phyloP scores from a whole-genome alignment of 2,113 vertebrate species.

The Chaenogobius annularis region DNA sequence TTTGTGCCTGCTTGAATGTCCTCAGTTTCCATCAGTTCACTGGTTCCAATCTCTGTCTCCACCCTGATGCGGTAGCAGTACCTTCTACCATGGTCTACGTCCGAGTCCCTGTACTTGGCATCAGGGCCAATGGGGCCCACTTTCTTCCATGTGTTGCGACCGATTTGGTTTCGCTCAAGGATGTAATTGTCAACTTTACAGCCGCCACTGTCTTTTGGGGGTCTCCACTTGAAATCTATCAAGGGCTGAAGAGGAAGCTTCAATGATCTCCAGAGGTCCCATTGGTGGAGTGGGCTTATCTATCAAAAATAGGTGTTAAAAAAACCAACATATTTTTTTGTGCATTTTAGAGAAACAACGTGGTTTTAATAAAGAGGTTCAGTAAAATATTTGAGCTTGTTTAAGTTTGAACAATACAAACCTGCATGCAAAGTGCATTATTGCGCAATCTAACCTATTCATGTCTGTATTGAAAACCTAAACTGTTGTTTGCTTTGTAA shows the following conservation, averaged over 20 bases:
- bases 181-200: slow-evolving; percentile 79
- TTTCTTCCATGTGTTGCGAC: slow-evolving; percentile 85
- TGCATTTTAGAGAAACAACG: neutral
- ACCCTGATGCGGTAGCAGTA: slow-evolving; percentile 88
- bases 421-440: neutral
- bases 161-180: slow-evolving; percentile 84
- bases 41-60: slow-evolving; percentile 79
- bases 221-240: slow-evolving; percentile 83
- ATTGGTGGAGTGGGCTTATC: slow-evolving; percentile 86
- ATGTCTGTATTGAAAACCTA: neutral
- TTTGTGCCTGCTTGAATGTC: slow-evolving; percentile 84
- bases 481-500: too few species aligned
- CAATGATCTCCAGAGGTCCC: slow-evolving; percentile 84
- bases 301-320: slow-evolving; percentile 32
- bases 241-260: slow-evolving; percentile 64
- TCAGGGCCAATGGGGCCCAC: slow-evolving; percentile 76
- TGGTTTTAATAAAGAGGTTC: neutral
- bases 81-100: slow-evolving; percentile 83
- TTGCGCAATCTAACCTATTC: neutral
- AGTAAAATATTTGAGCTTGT: neutral
- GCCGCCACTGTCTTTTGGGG: slow-evolving; percentile 86
- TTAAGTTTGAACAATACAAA: neutral
- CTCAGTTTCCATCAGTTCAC: slow-evolving; percentile 83
- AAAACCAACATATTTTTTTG: neutral
- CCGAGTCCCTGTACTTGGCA: slow-evolving; percentile 77